phyloP scores from a whole-genome alignment of 1,140 invertebrate genomes.

The Achatina immaculata region DNA sequence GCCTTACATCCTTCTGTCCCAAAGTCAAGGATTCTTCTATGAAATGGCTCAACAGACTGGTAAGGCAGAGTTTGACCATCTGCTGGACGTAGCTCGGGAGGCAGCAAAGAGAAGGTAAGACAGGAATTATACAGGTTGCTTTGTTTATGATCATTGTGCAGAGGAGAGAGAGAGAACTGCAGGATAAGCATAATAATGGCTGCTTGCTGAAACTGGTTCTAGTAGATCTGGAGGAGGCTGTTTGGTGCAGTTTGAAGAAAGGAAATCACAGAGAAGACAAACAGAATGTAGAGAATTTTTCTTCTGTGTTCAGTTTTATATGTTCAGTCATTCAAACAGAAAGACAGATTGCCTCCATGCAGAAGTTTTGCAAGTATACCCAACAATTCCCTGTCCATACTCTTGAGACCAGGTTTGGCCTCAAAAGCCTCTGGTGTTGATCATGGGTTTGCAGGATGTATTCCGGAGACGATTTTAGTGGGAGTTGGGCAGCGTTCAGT shows the following conservation, averaged over 20 bases:
- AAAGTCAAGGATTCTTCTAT: constrained; percentile 70
- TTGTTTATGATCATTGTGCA: not conserved
- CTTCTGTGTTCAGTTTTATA: not conserved
- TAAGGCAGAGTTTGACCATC: constrained; percentile 52
- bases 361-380: not conserved
- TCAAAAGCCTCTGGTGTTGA: not conserved
- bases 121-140: not conserved
- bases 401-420: not conserved
- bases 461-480: no score
- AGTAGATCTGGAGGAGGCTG: not conserved
- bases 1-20: constrained; percentile 77
- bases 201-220: not conserved
- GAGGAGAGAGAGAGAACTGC: not conserved
- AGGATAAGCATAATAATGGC: not conserved
- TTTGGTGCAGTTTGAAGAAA: not conserved
- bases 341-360: not conserved
- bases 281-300: no score
- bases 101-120: constrained; percentile 33
- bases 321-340: not conserved
- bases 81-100: constrained; percentile 55
- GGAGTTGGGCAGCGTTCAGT: no score
- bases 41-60: constrained; percentile 71
- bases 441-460: no score
- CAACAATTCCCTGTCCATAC: not conserved
- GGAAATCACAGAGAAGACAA: no score